phyloP scores from a whole-genome alignment of 2,113 vertebrate species.

The Gobiocypris rarus region DNA sequence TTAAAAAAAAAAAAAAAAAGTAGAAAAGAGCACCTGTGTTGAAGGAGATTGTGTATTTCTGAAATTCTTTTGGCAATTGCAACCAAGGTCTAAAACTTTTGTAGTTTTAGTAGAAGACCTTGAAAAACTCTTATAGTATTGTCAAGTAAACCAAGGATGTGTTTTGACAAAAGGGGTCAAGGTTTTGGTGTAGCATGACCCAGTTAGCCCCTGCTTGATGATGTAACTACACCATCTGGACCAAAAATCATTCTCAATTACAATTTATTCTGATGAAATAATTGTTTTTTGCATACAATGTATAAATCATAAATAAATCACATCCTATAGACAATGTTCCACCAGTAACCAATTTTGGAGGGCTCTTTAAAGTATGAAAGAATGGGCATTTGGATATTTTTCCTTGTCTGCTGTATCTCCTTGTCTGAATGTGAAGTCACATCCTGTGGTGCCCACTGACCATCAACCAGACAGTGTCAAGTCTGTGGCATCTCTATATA shows the following conservation, averaged over 20 bases:
- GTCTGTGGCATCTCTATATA: too few relatives aligned
- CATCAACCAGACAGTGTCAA: background rate
- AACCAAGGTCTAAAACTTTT: background rate
- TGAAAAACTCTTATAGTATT: background rate
- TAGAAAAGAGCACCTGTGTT: conserved; percentile 15
- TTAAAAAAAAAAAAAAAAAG: background rate
- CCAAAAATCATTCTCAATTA: background rate
- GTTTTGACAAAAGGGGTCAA: background rate
- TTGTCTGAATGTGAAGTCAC: background rate
- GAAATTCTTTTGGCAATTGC: background rate
- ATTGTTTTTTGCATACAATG: background rate
- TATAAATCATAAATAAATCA: background rate
- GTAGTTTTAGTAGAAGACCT: background rate
- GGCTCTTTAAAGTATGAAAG: background rate
- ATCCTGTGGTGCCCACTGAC: background rate
- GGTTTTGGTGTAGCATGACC: background rate
- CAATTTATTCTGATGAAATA: background rate
- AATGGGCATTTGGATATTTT: too few relatives aligned
- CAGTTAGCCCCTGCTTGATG: conserved; percentile 16
- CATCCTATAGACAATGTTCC: background rate
- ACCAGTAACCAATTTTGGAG: background rate
- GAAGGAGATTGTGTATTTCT: background rate
- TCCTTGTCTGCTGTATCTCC: too few relatives aligned
- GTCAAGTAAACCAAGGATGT: background rate
- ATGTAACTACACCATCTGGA: background rate